Percentiles rank a stretch among this genome's conserved stretches.
Evolutionary conservation across 2,113 vertebrate genomes (phyloP).

Genomic region (Sinosuthora webbiana): DNA sequence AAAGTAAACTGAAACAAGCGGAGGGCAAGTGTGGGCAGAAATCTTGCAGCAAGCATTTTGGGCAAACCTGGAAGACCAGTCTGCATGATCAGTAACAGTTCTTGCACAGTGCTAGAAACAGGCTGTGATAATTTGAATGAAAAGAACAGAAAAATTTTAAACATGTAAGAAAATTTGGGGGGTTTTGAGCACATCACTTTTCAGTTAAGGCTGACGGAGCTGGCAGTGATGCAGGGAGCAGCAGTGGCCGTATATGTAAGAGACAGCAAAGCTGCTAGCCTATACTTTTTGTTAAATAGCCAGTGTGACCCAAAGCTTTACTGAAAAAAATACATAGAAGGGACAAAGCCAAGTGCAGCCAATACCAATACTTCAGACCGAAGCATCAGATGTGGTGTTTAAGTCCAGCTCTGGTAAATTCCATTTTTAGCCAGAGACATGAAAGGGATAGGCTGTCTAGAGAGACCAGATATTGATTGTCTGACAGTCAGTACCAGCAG

Average conservation of each 20-base stretch:
- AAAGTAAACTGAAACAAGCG: background rate
- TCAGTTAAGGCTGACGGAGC: background rate
- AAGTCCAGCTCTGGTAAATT: background rate
- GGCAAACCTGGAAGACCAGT: background rate
- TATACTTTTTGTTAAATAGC: background rate
- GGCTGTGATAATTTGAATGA: background rate
- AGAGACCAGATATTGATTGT: background rate
- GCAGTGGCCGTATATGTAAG: background rate
- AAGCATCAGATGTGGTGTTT: background rate
- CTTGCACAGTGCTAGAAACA: background rate
- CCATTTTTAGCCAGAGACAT: background rate
- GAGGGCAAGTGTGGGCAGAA: background rate
- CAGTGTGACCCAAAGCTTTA: background rate
- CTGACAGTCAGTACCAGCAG: background rate
- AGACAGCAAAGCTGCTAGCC: background rate
- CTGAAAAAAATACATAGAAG: background rate
- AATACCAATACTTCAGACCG: background rate
- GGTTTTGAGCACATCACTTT: background rate
- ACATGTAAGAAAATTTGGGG: background rate
- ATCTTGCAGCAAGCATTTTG: background rate
- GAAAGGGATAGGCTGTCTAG: background rate
- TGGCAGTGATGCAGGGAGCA: background rate
- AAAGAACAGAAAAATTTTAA: background rate
- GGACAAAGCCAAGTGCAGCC: background rate
- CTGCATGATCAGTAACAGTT: background rate